These are phyloP conservation scores for Epinotia nisella DNA, from an alignment of 2,888 invertebrate genomes.

Conservation along the genomic window DNA sequence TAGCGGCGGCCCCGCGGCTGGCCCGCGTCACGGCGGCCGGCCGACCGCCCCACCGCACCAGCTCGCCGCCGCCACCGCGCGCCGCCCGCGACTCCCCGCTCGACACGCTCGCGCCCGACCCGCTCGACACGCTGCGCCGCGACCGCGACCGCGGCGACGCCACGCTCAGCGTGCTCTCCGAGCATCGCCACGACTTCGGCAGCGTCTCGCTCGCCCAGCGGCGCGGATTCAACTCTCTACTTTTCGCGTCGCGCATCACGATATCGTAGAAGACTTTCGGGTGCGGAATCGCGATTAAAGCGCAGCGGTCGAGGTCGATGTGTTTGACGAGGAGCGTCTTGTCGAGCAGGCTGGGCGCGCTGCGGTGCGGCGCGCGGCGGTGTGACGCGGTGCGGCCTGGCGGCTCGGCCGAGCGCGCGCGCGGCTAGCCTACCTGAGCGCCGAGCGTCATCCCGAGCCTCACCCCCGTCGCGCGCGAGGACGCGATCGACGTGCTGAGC, in stretches of 20 bases:
- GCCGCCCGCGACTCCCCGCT: slow-evolving; percentile 59
- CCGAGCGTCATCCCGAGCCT: slow-evolving; percentile 90
- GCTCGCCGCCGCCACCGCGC: slow-evolving; percentile 49
- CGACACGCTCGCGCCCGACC: slow-evolving; percentile 56
- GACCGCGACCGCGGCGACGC: slow-evolving; percentile 59
- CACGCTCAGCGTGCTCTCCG: slow-evolving; percentile 74
- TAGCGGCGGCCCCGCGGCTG: slow-evolving; percentile 81
- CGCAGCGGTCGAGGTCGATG: slow-evolving; percentile 76
- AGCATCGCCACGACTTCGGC: slow-evolving; percentile 79
- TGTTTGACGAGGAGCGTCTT: slow-evolving; percentile 77
- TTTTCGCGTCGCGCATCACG: slow-evolving; percentile 61
- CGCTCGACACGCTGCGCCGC: slow-evolving; percentile 62
- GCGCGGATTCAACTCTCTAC: slow-evolving; percentile 67
- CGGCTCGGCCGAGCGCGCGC: slow-evolving; percentile 80
- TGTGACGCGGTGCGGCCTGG: slow-evolving; percentile 62
- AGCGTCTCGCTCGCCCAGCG: slow-evolving; percentile 76
- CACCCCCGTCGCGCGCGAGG: slow-evolving; percentile 85
- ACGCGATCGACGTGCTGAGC: slow-evolving; percentile 86
- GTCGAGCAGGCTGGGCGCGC: slow-evolving; percentile 68
- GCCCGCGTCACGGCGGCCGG: slow-evolving; percentile 82
- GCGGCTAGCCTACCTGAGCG: slow-evolving; percentile 87
- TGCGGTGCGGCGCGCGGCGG: slow-evolving; percentile 59
- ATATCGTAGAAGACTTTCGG: slow-evolving; percentile 78
- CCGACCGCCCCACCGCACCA: slow-evolving; percentile 69
- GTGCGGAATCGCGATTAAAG: slow-evolving; percentile 76